phyloP scores from a whole-genome alignment of 2,113 vertebrate genomes.

The Aleadryas rufinucha region DNA sequence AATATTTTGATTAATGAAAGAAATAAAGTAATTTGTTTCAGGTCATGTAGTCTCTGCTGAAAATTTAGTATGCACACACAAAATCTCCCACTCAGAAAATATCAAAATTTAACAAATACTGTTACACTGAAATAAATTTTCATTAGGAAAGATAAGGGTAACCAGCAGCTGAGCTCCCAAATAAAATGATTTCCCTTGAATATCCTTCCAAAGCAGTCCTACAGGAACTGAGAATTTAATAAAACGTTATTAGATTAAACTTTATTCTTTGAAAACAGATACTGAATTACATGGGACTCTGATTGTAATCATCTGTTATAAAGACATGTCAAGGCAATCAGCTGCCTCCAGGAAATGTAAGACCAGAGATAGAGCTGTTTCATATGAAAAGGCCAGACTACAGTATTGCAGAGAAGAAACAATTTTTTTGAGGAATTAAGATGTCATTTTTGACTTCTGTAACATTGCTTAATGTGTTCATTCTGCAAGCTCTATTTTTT shows the following conservation, averaged over 20 bases:
- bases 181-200: neutral
- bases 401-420: neutral
- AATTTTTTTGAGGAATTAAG: neutral
- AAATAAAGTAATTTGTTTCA: neutral
- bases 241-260: conserved; percentile 38
- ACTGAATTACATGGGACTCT: neutral
- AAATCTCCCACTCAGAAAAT: neutral
- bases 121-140: neutral
- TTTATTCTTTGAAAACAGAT: conserved; percentile 43
- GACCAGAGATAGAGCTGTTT: neutral
- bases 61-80: neutral
- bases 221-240: conserved; percentile 28
- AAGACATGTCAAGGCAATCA: conserved; percentile 29
- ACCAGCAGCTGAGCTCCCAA: neutral
- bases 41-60: neutral
- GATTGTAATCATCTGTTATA: conserved; percentile 51
- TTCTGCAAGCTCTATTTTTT: neutral
- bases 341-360: neutral
- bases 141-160: neutral
- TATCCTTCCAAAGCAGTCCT: neutral
- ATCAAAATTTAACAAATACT: neutral
- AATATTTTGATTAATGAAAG: neutral
- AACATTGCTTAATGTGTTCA: neutral
- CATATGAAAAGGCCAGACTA: neutral
- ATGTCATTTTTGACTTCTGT: neutral